Evolutionary conservation across 2,797 vertebrate species (phyloP), one percentile per base, ranked within the genome.

Genomic region (Leptoclinus maculatus): DNA sequence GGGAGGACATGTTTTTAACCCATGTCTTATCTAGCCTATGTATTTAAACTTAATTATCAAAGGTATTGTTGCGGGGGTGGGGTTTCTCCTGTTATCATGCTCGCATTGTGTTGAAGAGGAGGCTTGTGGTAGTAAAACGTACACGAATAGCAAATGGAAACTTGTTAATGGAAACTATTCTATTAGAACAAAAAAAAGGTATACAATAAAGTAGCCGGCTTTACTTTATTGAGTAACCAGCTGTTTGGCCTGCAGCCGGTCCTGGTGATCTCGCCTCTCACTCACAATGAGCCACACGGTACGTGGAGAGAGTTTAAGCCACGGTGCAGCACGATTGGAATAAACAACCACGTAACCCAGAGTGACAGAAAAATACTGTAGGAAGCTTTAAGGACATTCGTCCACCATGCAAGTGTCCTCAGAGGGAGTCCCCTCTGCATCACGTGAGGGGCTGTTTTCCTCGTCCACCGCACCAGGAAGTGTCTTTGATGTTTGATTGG

Each of bases 401-500:
- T n/a, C 47, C 9, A 6, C 11, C 13, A 27, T 27, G 25, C 3
- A 27, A 16, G 13, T 7, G 47, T 53, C n/a, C 47, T 53, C 34
- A 74, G 47, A 73, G 27, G 54, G 41, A 59, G 57, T 51, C 25
- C 29, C 34, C 54, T 70, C n/a, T 64, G 57, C 23, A 38, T 58
- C 49, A 78, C 63, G 32, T 27, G 11, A 79, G 43, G 49, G 38
- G 11, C 21, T 71, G 71, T 58, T 87, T 84, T 85, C 71, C 57
- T 68, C 60, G 59, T 81, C 56, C 38, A 32, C 74, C 65, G 63
- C 45, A 83, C 41, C 66, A 86, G 83, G 74, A 83, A 78, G 64
- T 67, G 43, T 66, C 62, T 85, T 89, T 92, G 82, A 88, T 86
- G 80, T 76, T 56, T 79, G 84, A 84, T 74, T 86, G 81, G 78